phyloP scores from a whole-genome alignment of 2,113 vertebrate genomes.

The Cyphomyrus discorhynchus region DNA sequence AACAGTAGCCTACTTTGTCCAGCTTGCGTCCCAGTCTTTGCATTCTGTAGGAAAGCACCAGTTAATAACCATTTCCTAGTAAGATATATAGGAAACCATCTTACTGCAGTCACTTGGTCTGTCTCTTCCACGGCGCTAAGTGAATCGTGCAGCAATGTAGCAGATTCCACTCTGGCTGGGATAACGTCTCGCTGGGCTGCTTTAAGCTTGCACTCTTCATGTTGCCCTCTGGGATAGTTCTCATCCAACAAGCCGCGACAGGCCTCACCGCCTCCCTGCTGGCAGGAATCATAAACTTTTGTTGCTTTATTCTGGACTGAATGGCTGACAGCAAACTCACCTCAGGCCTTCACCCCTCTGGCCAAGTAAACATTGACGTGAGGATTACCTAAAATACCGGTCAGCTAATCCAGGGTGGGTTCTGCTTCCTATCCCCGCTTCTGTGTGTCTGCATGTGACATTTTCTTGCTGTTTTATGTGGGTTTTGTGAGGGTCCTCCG shows the following conservation, averaged over 20 bases:
- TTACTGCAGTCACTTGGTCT: background rate
- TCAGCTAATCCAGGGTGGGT: background rate
- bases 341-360: background rate
- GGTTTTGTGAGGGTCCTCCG: background rate
- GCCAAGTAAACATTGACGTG: background rate
- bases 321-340: background rate
- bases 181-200: background rate
- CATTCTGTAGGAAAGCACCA: background rate
- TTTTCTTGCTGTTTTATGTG: background rate
- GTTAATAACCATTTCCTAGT: background rate
- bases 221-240: background rate
- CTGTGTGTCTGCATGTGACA: background rate
- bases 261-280: background rate
- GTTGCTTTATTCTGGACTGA: background rate
- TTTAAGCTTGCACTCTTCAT: background rate
- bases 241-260: background rate
- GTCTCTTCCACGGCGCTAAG: background rate
- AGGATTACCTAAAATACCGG: background rate
- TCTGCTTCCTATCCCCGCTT: background rate
- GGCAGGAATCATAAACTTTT: background rate
- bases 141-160: background rate
- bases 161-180: background rate
- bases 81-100: background rate
- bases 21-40: background rate
- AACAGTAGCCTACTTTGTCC: background rate